Conservation (phyloP, 2,797 vertebrate species). For the Siniperca obscura region DNA sequence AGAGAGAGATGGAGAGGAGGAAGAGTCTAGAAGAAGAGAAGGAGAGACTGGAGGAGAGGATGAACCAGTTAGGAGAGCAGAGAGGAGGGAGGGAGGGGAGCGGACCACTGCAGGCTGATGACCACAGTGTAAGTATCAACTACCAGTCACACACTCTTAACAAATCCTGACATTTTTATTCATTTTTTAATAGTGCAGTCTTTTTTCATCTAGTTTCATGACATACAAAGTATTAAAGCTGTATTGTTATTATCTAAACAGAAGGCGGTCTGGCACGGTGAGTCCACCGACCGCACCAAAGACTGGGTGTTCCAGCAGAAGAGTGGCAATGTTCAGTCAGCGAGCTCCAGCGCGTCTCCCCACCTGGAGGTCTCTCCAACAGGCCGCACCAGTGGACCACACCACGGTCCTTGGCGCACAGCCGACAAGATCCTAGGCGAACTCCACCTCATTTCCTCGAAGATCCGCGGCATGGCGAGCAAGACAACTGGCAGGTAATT, state of each 20-base stretch:
- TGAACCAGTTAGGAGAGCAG: constrained; percentile 77
- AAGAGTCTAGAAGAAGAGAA: constrained; percentile 86
- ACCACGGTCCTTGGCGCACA: constrained; percentile 78
- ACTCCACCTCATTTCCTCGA: constrained; percentile 86
- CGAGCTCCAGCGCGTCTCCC: constrained; percentile 62
- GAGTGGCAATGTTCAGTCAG: constrained; percentile 73
- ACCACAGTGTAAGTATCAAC: constrained; percentile 63
- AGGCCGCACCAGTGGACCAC: constrained; percentile 53
- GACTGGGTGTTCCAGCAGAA: constrained; percentile 91
- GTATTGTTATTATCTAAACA: constrained; percentile 30
- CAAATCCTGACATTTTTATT: neutral
- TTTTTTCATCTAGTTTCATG: neutral
- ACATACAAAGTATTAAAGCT: neutral
- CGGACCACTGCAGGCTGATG: constrained; percentile 61
- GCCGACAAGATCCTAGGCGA: constrained; percentile 85
- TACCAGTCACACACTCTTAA: neutral
- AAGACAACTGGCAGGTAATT: constrained; percentile 86
- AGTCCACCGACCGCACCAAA: constrained; percentile 84
- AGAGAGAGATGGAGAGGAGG: constrained; percentile 84
- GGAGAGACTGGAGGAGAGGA: constrained; percentile 84
- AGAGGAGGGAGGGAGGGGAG: constrained; percentile 32
- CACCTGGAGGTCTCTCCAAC: constrained; percentile 66
- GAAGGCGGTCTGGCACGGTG: constrained; percentile 36
- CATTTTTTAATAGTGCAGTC: neutral
- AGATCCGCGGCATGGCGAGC: constrained; percentile 85